Evolutionary conservation across 92 coral and sea anemone genomes (phyloP), one percentile per base, ranked within the genome.

Genomic region (Diadumene lineata): DNA sequence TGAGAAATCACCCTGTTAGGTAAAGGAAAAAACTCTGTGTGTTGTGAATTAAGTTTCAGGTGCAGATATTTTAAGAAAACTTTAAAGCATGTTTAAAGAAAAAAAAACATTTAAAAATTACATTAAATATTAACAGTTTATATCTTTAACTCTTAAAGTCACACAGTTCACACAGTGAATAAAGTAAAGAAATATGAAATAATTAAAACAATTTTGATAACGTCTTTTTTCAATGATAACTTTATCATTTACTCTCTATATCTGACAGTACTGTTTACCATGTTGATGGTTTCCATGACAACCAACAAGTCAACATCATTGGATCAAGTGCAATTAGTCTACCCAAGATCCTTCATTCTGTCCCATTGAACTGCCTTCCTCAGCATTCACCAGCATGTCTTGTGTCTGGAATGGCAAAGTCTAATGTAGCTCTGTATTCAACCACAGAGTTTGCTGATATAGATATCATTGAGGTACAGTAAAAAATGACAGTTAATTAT

Each of bases 371-470:
- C 64, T 84, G 92, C 66, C 29, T 81, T 30, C 87, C 81, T 46
- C 72, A 72, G 44, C 70, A 80, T 0, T 70, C 90, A 16, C 87
- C 96, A 11, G 63, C 64, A 2, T 87, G 89, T 62, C 64, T 84
- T 29, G 50, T 83, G 0, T 86, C 74, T 16, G 85, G 90, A 7
- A 27, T 60, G 26, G 34, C 63, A 56, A 32, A 32, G 51, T 55
- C 90, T 57, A 50, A 89, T 60, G 68, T 50, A 0, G 57, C 88
- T 25, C 76, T 90, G 31, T 90, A 80, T 66, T 80, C 96, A 29
- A 53, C 66, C 43, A 84, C 96, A 44, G 96, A 90, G 76, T 90
- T 90, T 70, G 85, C 85, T 8, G 68, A 57, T 43, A 61, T 82
- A 29, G 79, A 75, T 11, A 57, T 90, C 28, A 43, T 87, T n/a